Percentiles rank a stretch among this genome's conserved stretches.
These are phyloP conservation scores for Centropyge bicolor DNA, from an alignment of 2,797 vertebrate genomes.

Conservation along the genomic window DNA sequence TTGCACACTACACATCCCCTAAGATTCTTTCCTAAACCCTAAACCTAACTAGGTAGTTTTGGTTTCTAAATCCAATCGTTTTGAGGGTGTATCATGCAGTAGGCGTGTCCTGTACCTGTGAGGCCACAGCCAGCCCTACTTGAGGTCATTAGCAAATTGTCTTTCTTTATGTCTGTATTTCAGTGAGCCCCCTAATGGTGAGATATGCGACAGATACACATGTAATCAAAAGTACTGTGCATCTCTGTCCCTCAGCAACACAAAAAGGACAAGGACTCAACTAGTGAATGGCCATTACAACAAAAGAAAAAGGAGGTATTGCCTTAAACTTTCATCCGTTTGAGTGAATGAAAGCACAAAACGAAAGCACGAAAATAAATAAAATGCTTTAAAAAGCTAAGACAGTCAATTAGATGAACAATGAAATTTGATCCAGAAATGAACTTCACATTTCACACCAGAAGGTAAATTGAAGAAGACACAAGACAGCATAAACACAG, in stretches of 20 bases:
- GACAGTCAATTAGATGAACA: neutral
- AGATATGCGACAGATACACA: neutral
- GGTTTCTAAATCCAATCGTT: too few species aligned
- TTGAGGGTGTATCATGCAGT: too few species aligned
- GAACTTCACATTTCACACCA: neutral
- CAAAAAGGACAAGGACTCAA: neutral
- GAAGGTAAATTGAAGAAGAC: neutral
- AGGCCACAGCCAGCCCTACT: too few species aligned
- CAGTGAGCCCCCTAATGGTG: neutral
- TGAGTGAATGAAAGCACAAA: constrained; percentile 1
- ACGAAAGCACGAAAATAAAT: neutral
- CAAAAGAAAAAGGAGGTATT: neutral
- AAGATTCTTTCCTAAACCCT: too few species aligned
- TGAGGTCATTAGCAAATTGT: neutral
- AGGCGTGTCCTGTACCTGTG: too few species aligned
- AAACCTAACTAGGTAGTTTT: too few species aligned
- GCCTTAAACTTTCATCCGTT: neutral
- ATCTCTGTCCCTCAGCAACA: neutral
- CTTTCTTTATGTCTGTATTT: neutral
- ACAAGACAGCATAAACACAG: neutral
- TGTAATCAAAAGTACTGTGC: neutral
- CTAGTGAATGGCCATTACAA: neutral
- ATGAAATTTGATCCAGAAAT: neutral
- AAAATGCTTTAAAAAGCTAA: neutral
- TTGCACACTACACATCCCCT: too few species aligned